Conservation (phyloP, 2,888 invertebrate species). For the Steinernema carpocapsae region DNA sequence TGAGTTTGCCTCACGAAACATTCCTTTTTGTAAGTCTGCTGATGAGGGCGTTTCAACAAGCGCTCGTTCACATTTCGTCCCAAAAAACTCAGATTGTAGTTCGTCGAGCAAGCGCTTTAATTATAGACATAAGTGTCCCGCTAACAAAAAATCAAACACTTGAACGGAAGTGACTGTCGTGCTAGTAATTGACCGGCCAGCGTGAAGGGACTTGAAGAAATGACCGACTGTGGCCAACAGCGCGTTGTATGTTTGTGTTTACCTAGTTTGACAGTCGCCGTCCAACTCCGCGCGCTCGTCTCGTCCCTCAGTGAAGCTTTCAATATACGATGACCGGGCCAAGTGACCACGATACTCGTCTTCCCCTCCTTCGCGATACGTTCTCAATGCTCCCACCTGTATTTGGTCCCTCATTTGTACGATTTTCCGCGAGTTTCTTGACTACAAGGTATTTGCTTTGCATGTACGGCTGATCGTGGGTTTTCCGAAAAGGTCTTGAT, state of each 20-base stretch:
- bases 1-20: no score
- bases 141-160: no score
- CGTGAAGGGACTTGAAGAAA: constrained; percentile 20
- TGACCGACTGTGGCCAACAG: constrained; percentile 32
- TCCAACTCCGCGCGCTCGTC: constrained; percentile 30
- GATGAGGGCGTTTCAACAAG: no score
- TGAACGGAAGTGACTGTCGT: constrained; percentile 30
- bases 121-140: no score
- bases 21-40: no score
- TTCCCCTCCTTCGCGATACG: constrained; percentile 7
- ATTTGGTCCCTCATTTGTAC: constrained; percentile 12
- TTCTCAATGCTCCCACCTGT: constrained; percentile 3
- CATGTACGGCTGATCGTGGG: background rate
- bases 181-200: constrained; percentile 10
- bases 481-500: background rate
- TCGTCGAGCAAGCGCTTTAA: no score
- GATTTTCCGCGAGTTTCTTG: background rate
- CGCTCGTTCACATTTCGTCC: no score
- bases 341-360: constrained; percentile 63
- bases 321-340: constrained; percentile 18
- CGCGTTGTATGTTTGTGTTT: constrained; percentile 30
- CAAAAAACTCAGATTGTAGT: no score
- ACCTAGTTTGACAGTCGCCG: constrained; percentile 35
- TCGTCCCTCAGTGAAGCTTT: constrained; percentile 19
- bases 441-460: no score